Evolutionary conservation across 2,797 vertebrate species (phyloP).

Genomic region (Anguilla anguilla): DNA sequence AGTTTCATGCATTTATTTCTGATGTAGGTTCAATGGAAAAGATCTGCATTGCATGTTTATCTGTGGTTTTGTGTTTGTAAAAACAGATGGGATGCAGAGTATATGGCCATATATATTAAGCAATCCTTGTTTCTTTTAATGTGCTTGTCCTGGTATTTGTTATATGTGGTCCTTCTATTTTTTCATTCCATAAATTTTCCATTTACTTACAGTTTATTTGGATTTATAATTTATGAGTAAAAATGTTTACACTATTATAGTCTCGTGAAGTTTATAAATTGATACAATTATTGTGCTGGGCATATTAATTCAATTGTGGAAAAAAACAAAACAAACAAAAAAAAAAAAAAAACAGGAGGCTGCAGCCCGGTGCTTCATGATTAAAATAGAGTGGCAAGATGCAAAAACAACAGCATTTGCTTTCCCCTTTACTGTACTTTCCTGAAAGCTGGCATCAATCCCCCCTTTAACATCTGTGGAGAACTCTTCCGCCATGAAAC

Average conservation of each 20-base stretch:
- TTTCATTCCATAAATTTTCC: neutral
- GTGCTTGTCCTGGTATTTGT: neutral
- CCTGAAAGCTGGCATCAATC: neutral
- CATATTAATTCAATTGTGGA: neutral
- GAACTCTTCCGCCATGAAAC: slow-evolving; percentile 9
- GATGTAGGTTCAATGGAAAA: neutral
- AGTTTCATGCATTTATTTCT: neutral
- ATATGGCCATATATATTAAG: neutral
- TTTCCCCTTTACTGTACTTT: neutral
- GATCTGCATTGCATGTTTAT: neutral
- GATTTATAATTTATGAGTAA: neutral
- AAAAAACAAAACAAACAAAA: neutral
- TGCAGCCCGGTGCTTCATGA: neutral
- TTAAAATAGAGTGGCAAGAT: neutral
- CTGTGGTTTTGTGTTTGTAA: neutral
- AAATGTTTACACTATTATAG: neutral
- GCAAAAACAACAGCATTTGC: neutral
- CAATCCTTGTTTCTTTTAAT: neutral
- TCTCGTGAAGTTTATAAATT: neutral
- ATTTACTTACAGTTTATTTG: neutral
- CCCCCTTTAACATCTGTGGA: neutral
- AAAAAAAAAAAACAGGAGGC: neutral
- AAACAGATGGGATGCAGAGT: neutral
- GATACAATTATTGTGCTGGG: neutral
- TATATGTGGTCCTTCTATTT: neutral